Conservation (phyloP, 2,797 vertebrate genomes). For the Lagocephalus sceleratus region DNA sequence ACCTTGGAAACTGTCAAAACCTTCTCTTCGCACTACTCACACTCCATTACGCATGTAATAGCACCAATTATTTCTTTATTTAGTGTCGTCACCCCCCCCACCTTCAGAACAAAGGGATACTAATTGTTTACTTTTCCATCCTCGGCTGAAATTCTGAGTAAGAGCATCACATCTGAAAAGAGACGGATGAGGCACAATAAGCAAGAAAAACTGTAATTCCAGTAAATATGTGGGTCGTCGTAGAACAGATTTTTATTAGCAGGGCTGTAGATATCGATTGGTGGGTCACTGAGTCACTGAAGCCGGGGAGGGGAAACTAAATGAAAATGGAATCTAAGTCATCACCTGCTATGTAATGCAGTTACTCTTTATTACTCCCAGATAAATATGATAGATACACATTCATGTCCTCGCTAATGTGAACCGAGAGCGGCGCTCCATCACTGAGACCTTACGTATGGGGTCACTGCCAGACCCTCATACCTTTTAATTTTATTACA, state of each 20-base stretch:
- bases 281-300: constrained; percentile 52
- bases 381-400: constrained; percentile 75
- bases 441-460: constrained; percentile 53
- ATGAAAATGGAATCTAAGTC: constrained; percentile 71
- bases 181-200: constrained; percentile 15
- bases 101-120: constrained; percentile 25
- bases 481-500: constrained; percentile 63
- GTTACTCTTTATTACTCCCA: constrained; percentile 69
- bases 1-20: constrained; percentile 66
- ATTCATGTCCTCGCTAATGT: constrained; percentile 56
- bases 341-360: constrained; percentile 71
- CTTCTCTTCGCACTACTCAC: constrained; percentile 44
- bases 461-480: constrained; percentile 53
- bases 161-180: constrained; percentile 30
- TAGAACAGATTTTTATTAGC: constrained; percentile 59
- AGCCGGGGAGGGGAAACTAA: constrained; percentile 42
- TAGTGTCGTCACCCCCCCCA: constrained; percentile 40
- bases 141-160: constrained; percentile 27
- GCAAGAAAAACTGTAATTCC: constrained; percentile 35
- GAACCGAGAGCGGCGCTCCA: constrained; percentile 48
- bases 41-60: constrained; percentile 56
- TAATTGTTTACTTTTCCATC: constrained; percentile 48
- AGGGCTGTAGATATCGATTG: constrained; percentile 65
- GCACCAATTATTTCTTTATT: constrained; percentile 59
- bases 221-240: constrained; percentile 49